These are phyloP conservation scores for Cottoperca gobio DNA, from an alignment of 2,797 vertebrate genomes.

Conservation along the genomic window DNA sequence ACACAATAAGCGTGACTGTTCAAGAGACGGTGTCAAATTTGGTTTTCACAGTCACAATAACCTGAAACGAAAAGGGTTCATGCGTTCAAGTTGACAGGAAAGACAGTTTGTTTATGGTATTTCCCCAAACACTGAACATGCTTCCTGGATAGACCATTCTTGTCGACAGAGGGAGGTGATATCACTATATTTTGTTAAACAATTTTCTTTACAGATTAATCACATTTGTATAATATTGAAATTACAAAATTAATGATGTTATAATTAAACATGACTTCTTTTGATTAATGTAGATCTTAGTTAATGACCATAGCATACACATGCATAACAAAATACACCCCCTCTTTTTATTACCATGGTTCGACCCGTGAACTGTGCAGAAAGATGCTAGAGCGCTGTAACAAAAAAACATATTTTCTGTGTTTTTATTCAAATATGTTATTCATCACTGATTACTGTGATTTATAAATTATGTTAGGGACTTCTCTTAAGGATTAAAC, in stretches of 20 bases:
- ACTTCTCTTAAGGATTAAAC: accelerated
- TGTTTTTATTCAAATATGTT: background rate
- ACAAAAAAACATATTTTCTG: background rate
- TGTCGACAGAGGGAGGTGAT: accelerated
- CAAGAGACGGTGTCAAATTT: background rate
- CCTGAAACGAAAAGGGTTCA: conserved; percentile 9
- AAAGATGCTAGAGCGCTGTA: too few species aligned
- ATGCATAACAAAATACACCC: background rate
- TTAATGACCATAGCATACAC: accelerated
- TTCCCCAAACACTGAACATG: conserved; percentile 75
- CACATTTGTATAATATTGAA: accelerated
- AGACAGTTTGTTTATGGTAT: conserved; percentile 63
- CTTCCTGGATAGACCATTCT: conserved; percentile 78
- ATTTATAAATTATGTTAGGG: background rate
- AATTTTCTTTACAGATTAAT: background rate
- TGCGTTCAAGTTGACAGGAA: conserved; percentile 33
- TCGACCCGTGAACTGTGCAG: conserved; percentile 2
- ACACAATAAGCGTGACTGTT: background rate
- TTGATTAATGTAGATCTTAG: accelerated
- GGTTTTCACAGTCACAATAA: background rate
- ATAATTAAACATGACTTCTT: accelerated
- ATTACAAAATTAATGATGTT: accelerated
- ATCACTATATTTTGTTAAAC: background rate
- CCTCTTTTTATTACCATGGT: background rate
- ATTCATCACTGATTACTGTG: background rate